Percentiles rank a stretch among this genome's conserved stretches.
These are phyloP conservation scores for Thymelicus lineola DNA, from an alignment of 2,888 invertebrate genomes.

Conservation along the genomic window DNA sequence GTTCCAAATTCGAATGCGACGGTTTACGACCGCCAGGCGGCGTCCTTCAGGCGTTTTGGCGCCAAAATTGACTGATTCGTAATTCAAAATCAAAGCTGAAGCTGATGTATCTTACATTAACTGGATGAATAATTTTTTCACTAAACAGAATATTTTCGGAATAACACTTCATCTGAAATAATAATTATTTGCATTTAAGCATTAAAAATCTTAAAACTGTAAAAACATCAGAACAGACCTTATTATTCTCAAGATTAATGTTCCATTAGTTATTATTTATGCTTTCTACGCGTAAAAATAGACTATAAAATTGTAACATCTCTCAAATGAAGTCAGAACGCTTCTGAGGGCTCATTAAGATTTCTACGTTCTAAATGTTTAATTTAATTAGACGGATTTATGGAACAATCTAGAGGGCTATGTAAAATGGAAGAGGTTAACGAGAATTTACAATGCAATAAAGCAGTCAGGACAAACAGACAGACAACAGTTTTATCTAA, in stretches of 20 bases:
- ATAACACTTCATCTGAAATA: too few species aligned
- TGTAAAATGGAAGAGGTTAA: constrained; percentile 56
- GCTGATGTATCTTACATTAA: not conserved
- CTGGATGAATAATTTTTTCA: not conserved
- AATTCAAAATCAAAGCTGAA: not conserved
- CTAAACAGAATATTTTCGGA: too few species aligned
- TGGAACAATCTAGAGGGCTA: constrained; percentile 49
- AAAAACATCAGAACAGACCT: not conserved
- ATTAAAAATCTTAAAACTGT: not conserved
- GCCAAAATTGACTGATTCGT: constrained; percentile 66
- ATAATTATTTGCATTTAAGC: too few species aligned
- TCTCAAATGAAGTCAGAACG: constrained; percentile 27
- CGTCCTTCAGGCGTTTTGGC: constrained; percentile 81
- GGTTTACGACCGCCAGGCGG: constrained; percentile 79
- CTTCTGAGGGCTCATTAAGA: constrained; percentile 31
- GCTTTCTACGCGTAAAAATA: constrained; percentile 33
- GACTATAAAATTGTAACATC: constrained; percentile 27
- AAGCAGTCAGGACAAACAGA: constrained; percentile 61
- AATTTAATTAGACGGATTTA: constrained; percentile 59
- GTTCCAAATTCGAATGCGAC: constrained; percentile 80
- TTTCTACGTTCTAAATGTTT: constrained; percentile 42
- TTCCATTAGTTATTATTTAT: constrained; percentile 22
- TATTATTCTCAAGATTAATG: constrained; percentile 22
- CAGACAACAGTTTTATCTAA: constrained; percentile 54
- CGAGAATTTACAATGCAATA: constrained; percentile 69